Evolutionary conservation across 2,797 vertebrate genomes (phyloP), one percentile per base, ranked within the genome.

Genomic region (Thamnophis elegans): DNA sequence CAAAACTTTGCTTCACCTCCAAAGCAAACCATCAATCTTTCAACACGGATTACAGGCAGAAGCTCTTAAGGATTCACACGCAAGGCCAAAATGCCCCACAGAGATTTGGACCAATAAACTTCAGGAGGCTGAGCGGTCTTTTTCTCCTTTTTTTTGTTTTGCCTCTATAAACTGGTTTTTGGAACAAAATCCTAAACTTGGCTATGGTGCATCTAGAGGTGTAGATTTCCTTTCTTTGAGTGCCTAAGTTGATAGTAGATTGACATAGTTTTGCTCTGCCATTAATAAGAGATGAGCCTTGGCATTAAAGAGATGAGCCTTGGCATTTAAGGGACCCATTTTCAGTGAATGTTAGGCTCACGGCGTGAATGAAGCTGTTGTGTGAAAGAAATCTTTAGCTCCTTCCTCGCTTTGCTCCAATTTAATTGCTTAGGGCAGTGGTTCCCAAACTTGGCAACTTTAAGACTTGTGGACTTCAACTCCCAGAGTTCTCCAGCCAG

Each of bases 161-260:
- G 14, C 20, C 5, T 26, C 56, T 65, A n/a, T 62, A 11, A 36
- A 8, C 13, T 53, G 2, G 4, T 56, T 68, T 87, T 65, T 51
- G 32, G 9, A 47, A 47, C 25, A 22, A 56, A 73, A 82, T 36
- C 13, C 1, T 53, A 51, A 10, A 22, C 25, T 16, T 85, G n/a
- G 32, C 60, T 85, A 16, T 42, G 56, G 56, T n/a, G 51, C 92
- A 93, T 53, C 89, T 93, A 68, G 89, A 16, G 92, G 47, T 5
- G 42, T 56, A 8, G n/a, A 8, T 60, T 55, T 26, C 82, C 28
- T 65, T 51, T 60, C 14, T 10, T 51, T 13, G 22, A 42, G 32
- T 56, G 28, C 42, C 18, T 10, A 22, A 36, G 7, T 9, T 5
- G 68, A 42, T 10, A 36, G 28, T 20, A 42, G 36, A 42, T 68